Conservation (phyloP, 1,140 invertebrate species). For the Manduca sexta region DNA sequence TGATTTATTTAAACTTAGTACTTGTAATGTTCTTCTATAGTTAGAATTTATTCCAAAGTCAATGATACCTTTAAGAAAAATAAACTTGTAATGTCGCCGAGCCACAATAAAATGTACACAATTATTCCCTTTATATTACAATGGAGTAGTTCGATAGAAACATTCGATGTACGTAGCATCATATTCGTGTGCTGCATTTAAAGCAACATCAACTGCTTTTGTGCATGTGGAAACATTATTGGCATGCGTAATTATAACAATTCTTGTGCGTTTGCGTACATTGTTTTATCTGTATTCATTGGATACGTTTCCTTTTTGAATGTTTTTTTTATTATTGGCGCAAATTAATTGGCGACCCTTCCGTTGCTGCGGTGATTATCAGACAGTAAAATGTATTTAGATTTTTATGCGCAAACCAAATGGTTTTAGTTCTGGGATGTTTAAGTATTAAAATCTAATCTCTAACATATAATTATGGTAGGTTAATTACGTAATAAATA, state of each 20-base stretch:
- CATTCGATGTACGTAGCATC: conserved; percentile 4
- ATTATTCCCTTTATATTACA: conserved; percentile 2
- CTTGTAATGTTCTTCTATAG: too few species aligned
- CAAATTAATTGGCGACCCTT: not conserved
- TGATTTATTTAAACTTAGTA: too few species aligned
- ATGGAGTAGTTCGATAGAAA: conserved; percentile 3
- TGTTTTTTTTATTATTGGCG: not conserved
- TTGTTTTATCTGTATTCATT: conserved; percentile 4
- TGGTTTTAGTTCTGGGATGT: too few species aligned
- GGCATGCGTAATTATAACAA: conserved; percentile 7
- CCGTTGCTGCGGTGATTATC: not conserved
- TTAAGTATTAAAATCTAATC: too few species aligned
- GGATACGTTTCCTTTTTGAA: conserved; percentile 3
- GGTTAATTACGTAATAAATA: too few species aligned
- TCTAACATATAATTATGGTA: too few species aligned
- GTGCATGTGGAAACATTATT: conserved; percentile 5
- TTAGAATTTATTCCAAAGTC: too few species aligned
- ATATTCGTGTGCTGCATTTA: conserved; percentile 3
- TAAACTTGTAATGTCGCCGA: too few species aligned
- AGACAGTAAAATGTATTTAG: too few species aligned
- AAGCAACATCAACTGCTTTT: conserved; percentile 1
- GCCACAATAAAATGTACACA: not conserved
- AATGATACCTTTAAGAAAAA: too few species aligned
- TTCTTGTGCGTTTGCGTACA: conserved; percentile 8
- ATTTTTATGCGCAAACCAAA: too few species aligned